Evolutionary conservation across 2,888 invertebrate species (phyloP).

Genomic region (Psococerastis gibbosa): DNA sequence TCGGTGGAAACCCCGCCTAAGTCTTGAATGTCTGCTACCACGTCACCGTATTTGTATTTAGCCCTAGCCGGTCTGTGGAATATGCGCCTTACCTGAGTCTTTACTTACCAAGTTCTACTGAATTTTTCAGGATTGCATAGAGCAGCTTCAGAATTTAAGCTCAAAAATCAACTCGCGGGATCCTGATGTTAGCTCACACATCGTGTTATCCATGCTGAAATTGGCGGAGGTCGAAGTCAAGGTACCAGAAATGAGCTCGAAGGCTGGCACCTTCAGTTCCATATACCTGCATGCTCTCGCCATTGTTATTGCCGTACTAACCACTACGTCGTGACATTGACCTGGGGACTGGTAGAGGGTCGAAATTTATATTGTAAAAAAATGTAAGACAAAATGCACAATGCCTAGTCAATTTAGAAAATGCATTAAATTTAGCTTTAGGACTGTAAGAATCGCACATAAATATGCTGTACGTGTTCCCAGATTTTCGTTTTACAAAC

Average conservation of each 20-base stretch:
- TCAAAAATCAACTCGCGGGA: constrained; percentile 70
- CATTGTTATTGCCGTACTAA: background rate
- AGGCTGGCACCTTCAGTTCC: constrained; percentile 17
- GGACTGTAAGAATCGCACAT: background rate
- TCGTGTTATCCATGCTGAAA: constrained; percentile 75
- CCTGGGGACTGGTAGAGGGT: background rate
- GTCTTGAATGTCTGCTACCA: too few species aligned
- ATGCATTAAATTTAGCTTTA: background rate
- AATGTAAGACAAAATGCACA: constrained; percentile 5
- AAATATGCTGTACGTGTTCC: background rate
- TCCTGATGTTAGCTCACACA: constrained; percentile 69
- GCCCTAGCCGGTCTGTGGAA: too few species aligned
- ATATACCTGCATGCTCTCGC: background rate
- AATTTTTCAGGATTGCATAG: constrained; percentile 46
- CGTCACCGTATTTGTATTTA: too few species aligned
- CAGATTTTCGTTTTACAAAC: too few species aligned
- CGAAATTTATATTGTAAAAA: background rate
- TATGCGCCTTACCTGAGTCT: constrained; percentile 9
- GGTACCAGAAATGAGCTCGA: constrained; percentile 46
- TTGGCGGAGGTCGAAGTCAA: constrained; percentile 81
- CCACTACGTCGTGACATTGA: constrained; percentile 1
- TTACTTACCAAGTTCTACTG: constrained; percentile 34
- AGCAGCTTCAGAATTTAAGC: constrained; percentile 59
- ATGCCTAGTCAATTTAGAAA: constrained; percentile 4
- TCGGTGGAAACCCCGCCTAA: too few species aligned